Evolutionary conservation across 2,888 invertebrate species (phyloP).

Genomic region (Mactromeris polynyma): DNA sequence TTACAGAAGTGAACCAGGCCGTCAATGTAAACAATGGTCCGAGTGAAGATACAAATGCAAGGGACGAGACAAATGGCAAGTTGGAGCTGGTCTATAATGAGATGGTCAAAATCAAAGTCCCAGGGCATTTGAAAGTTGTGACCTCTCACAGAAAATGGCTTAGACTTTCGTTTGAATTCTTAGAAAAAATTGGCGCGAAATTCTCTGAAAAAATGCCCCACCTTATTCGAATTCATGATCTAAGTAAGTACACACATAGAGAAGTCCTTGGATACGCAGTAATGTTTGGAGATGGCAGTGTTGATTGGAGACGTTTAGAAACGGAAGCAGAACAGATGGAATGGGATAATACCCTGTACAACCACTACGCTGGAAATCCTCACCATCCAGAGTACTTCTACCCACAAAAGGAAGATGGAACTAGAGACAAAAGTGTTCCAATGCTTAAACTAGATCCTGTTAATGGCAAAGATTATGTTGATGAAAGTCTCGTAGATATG

Average conservation of each 20-base stretch:
- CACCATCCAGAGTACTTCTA: constrained; percentile 70
- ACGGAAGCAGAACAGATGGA: constrained; percentile 51
- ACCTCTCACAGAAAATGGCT: constrained; percentile 64
- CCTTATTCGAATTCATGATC: constrained; percentile 54
- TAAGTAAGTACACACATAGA: constrained; percentile 62
- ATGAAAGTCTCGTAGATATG: constrained; percentile 68
- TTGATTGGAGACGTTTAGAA: constrained; percentile 43
- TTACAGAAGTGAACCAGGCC: constrained; percentile 37
- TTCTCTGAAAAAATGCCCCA: constrained; percentile 54
- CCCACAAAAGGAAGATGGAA: constrained; percentile 38
- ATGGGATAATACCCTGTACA: constrained; percentile 52
- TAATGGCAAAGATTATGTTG: constrained; percentile 46
- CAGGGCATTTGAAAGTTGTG: constrained; percentile 48
- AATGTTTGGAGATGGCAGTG: constrained; percentile 63
- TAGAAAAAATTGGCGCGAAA: constrained; percentile 37
- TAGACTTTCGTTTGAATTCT: constrained; percentile 40
- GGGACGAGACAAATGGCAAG: neutral
- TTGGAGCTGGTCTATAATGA: constrained; percentile 35
- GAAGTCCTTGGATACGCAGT: constrained; percentile 65
- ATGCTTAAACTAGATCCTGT: constrained; percentile 41
- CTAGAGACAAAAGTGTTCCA: constrained; percentile 32
- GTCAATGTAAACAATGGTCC: neutral
- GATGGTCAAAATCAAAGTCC: constrained; percentile 51
- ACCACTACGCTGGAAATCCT: constrained; percentile 62
- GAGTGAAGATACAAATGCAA: neutral